A percentile compares a stretch with the other conserved stretches of the same genome.
Conservation (phyloP, 2,888 invertebrate genomes). For the Gnatocerus cornutus region DNA sequence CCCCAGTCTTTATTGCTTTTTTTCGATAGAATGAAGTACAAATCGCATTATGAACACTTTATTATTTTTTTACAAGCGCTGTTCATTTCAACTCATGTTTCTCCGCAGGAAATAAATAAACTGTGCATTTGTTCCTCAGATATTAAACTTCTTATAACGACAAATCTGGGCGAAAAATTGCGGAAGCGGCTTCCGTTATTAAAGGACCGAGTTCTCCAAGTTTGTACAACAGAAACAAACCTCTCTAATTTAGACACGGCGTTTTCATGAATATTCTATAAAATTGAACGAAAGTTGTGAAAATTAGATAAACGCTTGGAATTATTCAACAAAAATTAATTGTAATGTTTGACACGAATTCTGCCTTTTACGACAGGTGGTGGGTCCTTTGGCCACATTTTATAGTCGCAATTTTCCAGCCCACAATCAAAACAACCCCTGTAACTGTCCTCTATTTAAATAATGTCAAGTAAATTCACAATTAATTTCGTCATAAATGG, state of each 20-base stretch:
- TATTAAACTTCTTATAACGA: no score
- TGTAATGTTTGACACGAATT: constrained; percentile 3
- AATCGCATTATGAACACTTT: no score
- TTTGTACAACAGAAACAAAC: background rate
- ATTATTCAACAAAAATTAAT: constrained; percentile 21
- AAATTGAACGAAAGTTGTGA: constrained; percentile 11
- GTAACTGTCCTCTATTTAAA: background rate
- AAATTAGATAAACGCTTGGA: background rate
- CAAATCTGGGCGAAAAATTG: background rate
- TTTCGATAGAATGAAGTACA: no score
- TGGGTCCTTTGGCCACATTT: no score
- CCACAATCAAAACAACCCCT: background rate
- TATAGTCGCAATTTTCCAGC: no score
- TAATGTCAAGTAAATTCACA: constrained; percentile 12
- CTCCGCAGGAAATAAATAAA: no score
- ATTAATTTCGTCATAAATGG: constrained; percentile 29
- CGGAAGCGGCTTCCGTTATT: background rate
- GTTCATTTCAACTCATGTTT: no score
- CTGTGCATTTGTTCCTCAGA: no score
- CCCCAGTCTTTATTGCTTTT: no score
- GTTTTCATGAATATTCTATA: constrained; percentile 34
- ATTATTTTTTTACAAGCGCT: no score
- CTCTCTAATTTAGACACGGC: background rate
- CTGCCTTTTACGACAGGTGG: background rate
- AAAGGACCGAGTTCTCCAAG: no score